These are phyloP conservation scores for Psephotus haematonotus DNA, from an alignment of 2,113 vertebrate genomes.

Conservation along the genomic window DNA sequence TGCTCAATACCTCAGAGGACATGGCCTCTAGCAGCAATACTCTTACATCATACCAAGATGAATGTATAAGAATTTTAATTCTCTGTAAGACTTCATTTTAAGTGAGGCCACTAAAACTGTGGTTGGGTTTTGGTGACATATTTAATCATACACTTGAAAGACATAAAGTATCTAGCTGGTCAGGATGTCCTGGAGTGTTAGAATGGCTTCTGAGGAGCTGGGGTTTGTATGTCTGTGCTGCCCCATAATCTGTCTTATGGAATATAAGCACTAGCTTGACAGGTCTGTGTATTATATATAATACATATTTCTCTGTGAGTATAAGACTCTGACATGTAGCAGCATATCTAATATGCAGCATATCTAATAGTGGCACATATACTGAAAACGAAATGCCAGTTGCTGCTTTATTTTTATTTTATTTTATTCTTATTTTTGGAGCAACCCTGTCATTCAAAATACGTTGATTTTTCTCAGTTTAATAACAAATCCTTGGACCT, in stretches of 20 bases:
- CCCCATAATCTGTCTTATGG: neutral
- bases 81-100: slow-evolving; percentile 18
- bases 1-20: neutral
- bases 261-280: neutral
- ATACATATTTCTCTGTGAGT: neutral
- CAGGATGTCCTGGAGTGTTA: slow-evolving; percentile 24
- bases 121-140: neutral
- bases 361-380: neutral
- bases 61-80: slow-evolving; percentile 15
- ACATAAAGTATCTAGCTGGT: neutral
- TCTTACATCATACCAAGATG: neutral
- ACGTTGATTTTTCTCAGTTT: neutral
- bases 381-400: neutral
- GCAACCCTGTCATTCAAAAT: neutral
- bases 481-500: neutral
- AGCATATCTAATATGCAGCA: neutral
- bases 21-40: neutral
- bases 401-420: neutral
- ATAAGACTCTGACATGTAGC: neutral
- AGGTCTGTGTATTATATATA: neutral
- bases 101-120: neutral
- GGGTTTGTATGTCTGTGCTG: neutral
- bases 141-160: slow-evolving; percentile 9
- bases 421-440: neutral
- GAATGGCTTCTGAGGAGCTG: slow-evolving; percentile 28